These are phyloP conservation scores for Spheniscus mendiculus DNA, from an alignment of 2,113 vertebrate genomes.

Conservation along the genomic window DNA sequence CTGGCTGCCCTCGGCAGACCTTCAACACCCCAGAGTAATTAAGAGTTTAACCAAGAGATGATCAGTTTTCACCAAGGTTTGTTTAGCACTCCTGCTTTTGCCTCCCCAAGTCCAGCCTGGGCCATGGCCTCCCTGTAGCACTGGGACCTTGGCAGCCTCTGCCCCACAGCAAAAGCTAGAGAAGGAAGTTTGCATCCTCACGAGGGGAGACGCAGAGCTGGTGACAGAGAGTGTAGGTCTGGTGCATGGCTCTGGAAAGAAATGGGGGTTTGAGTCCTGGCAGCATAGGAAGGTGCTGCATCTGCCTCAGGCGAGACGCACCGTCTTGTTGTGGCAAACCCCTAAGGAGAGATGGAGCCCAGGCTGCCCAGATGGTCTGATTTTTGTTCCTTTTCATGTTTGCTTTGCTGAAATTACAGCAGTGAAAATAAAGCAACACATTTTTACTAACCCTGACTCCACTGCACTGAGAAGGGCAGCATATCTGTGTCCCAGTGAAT, in stretches of 20 bases:
- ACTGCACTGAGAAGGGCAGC: not conserved
- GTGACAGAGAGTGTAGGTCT: not conserved
- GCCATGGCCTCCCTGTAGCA: not conserved
- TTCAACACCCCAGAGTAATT: not conserved
- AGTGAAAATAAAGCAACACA: not conserved
- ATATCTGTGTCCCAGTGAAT: not conserved
- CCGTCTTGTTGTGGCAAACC: rapidly evolving
- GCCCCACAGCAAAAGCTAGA: not conserved
- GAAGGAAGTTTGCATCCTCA: not conserved
- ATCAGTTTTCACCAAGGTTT: not conserved
- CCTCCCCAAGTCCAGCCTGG: not conserved
- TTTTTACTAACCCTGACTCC: not conserved
- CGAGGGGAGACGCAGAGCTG: not conserved
- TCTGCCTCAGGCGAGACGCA: rapidly evolving
- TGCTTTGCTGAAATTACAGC: not conserved
- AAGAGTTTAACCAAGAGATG: not conserved
- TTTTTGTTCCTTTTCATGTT: not conserved
- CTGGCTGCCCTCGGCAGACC: not conserved
- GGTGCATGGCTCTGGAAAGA: not conserved
- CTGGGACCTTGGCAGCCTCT: rapidly evolving
- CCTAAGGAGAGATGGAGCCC: not conserved
- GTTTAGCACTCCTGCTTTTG: not conserved
- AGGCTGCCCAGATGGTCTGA: not conserved
- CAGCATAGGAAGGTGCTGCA: not conserved
- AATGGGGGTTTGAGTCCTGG: not conserved